Conservation (phyloP, 2,113 vertebrate genomes). For the Pionites leucogaster region DNA sequence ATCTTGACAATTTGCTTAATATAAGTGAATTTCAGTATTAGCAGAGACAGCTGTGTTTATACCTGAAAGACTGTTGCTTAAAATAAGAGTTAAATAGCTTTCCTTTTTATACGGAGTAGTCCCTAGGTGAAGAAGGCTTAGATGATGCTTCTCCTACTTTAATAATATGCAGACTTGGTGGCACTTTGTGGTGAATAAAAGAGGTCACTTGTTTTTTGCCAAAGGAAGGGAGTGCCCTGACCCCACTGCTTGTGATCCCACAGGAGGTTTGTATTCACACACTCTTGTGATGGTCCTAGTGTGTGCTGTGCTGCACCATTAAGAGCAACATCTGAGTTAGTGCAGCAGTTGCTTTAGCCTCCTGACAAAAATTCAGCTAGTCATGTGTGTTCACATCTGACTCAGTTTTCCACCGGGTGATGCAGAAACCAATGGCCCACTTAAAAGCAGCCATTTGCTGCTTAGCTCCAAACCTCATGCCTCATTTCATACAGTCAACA, state of each 20-base stretch:
- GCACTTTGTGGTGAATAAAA: not conserved
- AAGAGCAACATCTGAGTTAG: not conserved
- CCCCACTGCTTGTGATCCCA: not conserved
- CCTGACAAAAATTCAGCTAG: not conserved
- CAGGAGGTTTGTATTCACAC: not conserved
- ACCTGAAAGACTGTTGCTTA: not conserved
- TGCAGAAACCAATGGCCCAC: not conserved
- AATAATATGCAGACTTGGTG: not conserved
- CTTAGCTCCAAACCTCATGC: not conserved
- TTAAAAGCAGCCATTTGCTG: not conserved
- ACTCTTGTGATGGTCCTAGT: not conserved
- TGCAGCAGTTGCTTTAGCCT: not conserved
- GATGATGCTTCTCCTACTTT: not conserved
- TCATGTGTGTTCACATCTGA: not conserved
- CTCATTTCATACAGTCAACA: not conserved
- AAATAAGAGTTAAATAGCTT: not conserved
- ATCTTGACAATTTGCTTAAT: slow-evolving; percentile 48
- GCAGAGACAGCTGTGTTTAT: not conserved
- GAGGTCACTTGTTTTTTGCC: not conserved
- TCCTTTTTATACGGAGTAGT: not conserved
- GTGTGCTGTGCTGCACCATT: not conserved
- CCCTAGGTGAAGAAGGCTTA: not conserved
- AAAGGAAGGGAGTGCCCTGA: not conserved
- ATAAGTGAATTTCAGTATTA: slow-evolving; percentile 57
- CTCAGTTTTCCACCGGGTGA: not conserved